phyloP scores from a whole-genome alignment of 2,113 vertebrate species.

The Tragulus kanchil region DNA sequence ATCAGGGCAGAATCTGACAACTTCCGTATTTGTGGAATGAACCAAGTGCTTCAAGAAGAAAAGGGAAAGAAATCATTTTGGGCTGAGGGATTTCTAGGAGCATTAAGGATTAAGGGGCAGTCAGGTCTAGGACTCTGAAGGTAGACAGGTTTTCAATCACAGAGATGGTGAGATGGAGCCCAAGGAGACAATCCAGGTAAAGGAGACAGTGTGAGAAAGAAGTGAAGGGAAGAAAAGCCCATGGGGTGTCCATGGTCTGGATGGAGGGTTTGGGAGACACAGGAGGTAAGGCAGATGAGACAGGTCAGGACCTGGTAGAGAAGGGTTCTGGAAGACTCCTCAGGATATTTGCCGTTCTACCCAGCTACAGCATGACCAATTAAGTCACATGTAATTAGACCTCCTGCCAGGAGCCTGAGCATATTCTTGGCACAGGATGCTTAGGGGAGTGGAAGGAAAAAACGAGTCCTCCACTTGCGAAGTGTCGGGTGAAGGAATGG shows the following conservation, averaged over 20 bases:
- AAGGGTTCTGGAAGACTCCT: background rate
- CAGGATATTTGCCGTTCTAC: background rate
- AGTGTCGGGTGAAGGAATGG: background rate
- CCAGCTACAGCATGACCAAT: background rate
- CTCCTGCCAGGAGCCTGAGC: constrained; percentile 56
- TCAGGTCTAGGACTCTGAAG: background rate
- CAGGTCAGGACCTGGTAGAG: constrained; percentile 9
- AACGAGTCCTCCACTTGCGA: constrained; percentile 24
- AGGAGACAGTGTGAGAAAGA: background rate
- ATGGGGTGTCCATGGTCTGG: background rate
- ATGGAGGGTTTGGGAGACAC: background rate
- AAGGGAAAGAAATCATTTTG: background rate
- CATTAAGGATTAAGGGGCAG: background rate
- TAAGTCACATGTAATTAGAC: constrained; percentile 73
- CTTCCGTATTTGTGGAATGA: background rate
- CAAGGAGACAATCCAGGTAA: background rate
- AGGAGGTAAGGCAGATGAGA: background rate
- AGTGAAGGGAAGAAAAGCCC: background rate
- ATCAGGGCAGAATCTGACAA: background rate
- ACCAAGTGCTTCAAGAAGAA: background rate
- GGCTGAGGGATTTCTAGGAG: background rate
- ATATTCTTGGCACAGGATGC: constrained; percentile 64
- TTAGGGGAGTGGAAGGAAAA: constrained; percentile 38
- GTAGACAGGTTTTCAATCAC: background rate
- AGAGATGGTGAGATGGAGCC: background rate